Conservation (phyloP, 2,797 vertebrate genomes). For the Smutsia gigantea region DNA sequence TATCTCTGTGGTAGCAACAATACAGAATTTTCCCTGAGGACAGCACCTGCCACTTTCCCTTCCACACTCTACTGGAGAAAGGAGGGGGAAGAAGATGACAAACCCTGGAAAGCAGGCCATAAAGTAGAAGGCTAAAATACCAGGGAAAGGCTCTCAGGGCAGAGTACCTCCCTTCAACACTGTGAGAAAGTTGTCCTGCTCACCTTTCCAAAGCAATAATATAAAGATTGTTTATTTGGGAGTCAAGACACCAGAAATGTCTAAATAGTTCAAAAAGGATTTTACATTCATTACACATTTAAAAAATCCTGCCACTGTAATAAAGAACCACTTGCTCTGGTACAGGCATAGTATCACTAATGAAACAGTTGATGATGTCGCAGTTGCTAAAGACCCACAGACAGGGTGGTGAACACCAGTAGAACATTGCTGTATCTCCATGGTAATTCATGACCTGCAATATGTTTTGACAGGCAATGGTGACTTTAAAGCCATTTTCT, state of each 20-base stretch:
- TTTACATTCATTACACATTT: not conserved
- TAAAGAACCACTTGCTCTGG: conserved; percentile 20
- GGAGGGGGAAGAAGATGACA: not conserved
- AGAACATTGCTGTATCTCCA: not conserved
- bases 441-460: not conserved
- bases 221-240: not conserved
- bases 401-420: not conserved
- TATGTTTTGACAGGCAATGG: not conserved
- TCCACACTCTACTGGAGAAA: not conserved
- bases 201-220: not conserved
- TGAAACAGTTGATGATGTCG: not conserved
- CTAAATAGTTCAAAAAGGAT: not conserved
- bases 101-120: not conserved
- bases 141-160: not conserved
- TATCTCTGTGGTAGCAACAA: not conserved
- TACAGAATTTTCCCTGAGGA: not conserved
- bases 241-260: not conserved
- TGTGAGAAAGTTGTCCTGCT: not conserved
- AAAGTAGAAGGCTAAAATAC: not conserved
- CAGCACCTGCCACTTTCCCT: conserved; percentile 4
- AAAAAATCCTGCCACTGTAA: conserved; percentile 1
- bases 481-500: conserved; percentile 13
- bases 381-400: not conserved
- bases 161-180: not conserved
- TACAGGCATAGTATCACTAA: not conserved